A percentile compares a stretch with the other conserved stretches of the same genome.
Evolutionary conservation across 2,888 invertebrate genomes (phyloP).

Genomic region (Drosophila cognata): DNA sequence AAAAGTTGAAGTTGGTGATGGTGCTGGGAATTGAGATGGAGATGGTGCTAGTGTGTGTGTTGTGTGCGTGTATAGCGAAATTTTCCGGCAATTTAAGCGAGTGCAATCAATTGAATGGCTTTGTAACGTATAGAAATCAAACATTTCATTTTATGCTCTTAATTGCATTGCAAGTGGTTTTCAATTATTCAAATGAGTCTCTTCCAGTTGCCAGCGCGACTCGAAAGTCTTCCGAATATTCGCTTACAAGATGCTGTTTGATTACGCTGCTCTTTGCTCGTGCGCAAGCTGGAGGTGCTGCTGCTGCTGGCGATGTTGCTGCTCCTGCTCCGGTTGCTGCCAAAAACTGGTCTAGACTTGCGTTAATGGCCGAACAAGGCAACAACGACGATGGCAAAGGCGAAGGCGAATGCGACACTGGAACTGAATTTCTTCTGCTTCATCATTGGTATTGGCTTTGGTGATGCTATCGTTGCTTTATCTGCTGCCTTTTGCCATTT

Average conservation of each 20-base stretch:
- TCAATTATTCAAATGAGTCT: constrained; percentile 77
- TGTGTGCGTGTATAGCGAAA: constrained; percentile 52
- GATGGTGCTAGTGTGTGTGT: constrained; percentile 26
- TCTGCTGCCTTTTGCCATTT: constrained; percentile 78
- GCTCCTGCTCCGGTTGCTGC: constrained; percentile 44
- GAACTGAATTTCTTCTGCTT: constrained; percentile 62
- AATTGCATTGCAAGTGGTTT: constrained; percentile 76
- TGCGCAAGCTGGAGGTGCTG: constrained; percentile 19
- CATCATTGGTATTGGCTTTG: constrained; percentile 55
- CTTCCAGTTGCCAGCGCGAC: constrained; percentile 48
- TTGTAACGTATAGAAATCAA: constrained; percentile 61
- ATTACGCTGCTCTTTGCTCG: constrained; percentile 19
- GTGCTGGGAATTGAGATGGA: background rate
- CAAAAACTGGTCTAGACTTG: constrained; percentile 72
- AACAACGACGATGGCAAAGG: constrained; percentile 9
- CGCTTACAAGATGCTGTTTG: constrained; percentile 39
- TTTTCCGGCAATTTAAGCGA: constrained; percentile 73
- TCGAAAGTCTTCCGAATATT: constrained; percentile 46
- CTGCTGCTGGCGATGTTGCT: constrained; percentile 18
- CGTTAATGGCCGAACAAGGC: constrained; percentile 59
- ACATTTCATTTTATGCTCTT: constrained; percentile 74
- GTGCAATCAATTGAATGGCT: constrained; percentile 56
- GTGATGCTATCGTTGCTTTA: constrained; percentile 65
- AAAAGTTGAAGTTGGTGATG: constrained; percentile 1
- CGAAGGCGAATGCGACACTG: constrained; percentile 43